Conservation (phyloP, 1,140 invertebrate genomes). For the Drosophila saltans region DNA sequence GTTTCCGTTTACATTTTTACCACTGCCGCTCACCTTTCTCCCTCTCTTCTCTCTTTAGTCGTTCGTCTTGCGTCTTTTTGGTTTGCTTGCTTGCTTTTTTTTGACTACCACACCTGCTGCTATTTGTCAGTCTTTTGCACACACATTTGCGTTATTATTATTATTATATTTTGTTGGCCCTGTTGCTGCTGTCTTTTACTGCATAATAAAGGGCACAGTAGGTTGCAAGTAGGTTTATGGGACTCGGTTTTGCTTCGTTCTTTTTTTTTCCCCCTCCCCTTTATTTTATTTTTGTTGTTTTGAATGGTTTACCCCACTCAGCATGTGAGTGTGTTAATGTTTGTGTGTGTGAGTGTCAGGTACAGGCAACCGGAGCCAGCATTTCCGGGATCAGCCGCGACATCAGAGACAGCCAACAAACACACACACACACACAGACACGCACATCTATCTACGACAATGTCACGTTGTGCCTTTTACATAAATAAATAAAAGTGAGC, state of each 20-base stretch:
- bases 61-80: background rate
- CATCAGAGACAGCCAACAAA: constrained; percentile 25
- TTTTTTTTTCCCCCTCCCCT: background rate
- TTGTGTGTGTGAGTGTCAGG: constrained; percentile 21
- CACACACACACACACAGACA: constrained; percentile 16
- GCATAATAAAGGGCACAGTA: constrained; percentile 22
- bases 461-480: constrained; percentile 71
- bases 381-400: constrained; percentile 52
- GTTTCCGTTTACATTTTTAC: constrained; percentile 3
- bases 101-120: constrained; percentile 10
- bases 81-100: background rate
- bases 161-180: constrained; percentile 6
- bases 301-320: constrained; percentile 16
- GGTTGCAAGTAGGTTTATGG: constrained; percentile 18
- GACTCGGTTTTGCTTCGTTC: constrained; percentile 6
- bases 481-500: constrained; percentile 59
- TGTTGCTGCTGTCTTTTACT: constrained; percentile 13
- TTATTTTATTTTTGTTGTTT: background rate
- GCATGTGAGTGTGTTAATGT: background rate
- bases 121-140: constrained; percentile 21
- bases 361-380: constrained; percentile 29
- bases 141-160: constrained; percentile 24
- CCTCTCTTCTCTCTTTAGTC: background rate
- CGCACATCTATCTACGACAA: constrained; percentile 49
- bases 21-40: background rate